phyloP scores from a whole-genome alignment of 2,113 vertebrate genomes.

The Myxocyprinus asiaticus region DNA sequence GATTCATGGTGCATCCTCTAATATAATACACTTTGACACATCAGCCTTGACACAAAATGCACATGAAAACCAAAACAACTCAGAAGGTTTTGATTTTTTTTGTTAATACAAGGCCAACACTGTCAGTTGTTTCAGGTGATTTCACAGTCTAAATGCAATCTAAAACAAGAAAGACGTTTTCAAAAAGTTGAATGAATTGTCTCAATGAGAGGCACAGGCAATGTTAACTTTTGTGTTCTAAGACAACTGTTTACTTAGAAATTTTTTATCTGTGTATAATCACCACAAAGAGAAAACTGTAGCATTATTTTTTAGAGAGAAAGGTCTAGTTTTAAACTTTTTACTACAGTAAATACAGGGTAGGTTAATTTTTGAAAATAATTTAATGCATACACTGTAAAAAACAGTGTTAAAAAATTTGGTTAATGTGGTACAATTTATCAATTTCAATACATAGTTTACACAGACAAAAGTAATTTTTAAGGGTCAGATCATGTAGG shows the following conservation, averaged over 20 bases:
- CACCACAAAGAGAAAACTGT: background rate
- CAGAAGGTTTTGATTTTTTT: background rate
- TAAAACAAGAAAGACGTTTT: constrained; percentile 5
- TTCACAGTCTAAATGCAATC: constrained; percentile 15
- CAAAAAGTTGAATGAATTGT: background rate
- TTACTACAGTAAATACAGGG: too few species aligned
- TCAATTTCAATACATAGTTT: too few species aligned
- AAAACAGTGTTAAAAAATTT: too few species aligned
- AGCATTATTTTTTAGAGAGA: too few species aligned
- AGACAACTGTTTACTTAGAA: background rate
- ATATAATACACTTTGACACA: constrained; percentile 14
- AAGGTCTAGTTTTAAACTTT: too few species aligned
- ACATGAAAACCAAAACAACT: constrained; percentile 7
- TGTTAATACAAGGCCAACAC: background rate
- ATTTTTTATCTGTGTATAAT: background rate
- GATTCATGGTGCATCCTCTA: background rate
- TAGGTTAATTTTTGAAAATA: too few species aligned
- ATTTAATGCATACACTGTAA: too few species aligned
- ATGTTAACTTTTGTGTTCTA: background rate
- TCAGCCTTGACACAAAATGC: background rate
- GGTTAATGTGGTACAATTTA: too few species aligned
- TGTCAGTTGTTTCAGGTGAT: constrained; percentile 8
- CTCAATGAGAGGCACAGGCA: background rate
- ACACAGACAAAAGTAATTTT: too few species aligned
- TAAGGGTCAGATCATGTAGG: too few species aligned